Conservation (phyloP, 2,797 vertebrate species). For the Bovichtus diacanthus region DNA sequence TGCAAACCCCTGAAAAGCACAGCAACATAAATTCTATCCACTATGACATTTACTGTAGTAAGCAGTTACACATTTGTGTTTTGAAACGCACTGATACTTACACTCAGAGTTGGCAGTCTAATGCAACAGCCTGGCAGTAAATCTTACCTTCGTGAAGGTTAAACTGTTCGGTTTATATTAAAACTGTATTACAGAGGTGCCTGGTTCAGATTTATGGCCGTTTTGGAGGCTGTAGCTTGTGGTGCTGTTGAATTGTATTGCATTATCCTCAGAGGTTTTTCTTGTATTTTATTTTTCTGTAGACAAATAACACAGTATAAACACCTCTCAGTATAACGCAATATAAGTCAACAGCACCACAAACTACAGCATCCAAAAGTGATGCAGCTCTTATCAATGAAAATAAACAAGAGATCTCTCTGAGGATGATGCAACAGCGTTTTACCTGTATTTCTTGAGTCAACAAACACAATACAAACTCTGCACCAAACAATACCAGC, state of each 20-base stretch:
- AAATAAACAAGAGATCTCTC: neutral
- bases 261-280: constrained; percentile 7
- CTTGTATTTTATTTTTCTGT: neutral
- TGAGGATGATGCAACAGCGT: neutral
- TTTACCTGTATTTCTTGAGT: neutral
- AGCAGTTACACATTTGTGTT: neutral
- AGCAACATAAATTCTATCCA: neutral
- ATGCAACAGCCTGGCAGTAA: neutral
- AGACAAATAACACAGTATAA: neutral
- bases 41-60: neutral
- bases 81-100: neutral
- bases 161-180: constrained; percentile 15
- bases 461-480: constrained; percentile 26
- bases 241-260: neutral
- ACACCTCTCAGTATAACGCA: neutral
- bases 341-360: neutral
- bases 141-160: constrained; percentile 1
- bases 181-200: neutral
- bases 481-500: neutral
- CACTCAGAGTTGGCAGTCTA: neutral
- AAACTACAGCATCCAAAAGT: neutral
- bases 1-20: neutral
- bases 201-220: neutral
- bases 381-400: neutral
- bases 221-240: constrained; percentile 7